Evolutionary conservation across 2,888 invertebrate species (phyloP), one percentile per base, ranked within the genome.

Genomic region (Caenorhabditis wallacei): DNA sequence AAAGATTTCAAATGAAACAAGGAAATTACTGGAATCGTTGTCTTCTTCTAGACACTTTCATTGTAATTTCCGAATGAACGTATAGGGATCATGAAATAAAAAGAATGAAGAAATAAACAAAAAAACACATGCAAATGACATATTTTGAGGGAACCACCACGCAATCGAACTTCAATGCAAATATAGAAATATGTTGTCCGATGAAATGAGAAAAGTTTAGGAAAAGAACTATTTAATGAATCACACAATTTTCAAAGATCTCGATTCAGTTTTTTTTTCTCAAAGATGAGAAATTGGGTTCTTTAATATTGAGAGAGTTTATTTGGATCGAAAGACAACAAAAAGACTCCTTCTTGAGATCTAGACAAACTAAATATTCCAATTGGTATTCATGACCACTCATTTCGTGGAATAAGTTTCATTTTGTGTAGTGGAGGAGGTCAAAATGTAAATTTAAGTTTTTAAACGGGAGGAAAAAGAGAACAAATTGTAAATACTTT

Each of bases 41-140:
- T 22, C 22, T 37, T 22, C 20, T 59, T 40, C 40, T 13, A 22
- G 40, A 40, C 22, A 22, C 37, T 11, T 40, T 40, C 13, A 3
- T 53, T 22, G 59, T 59, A 59, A 40, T 59, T 59, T 59, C 59
- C 59, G 37, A 11, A 59, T 22, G 59, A 59, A 59, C 59, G 40
- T 59, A n/a, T 22, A 18, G 35, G 57, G 26, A 35, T 35, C 57
- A 57, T 35, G 18, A 35, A 13, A 30, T 30, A 8, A 30, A 54
- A 26, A 26, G n/a, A 56, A 26, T 18, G 18, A 59, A 35, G 11
- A 22, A 48, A 48, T 48, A 48, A 20, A 20, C 20, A 59, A 59
- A 59, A 59, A 57, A 8, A 56, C 56, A 30, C 57, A 22, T 13
- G 1, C 56, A 30, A 35, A 40, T 20, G 7, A 20, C 37, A 18